Base-by-base conservation (phyloP, 2,113 vertebrate genomes). In the Phalacrocorax pelagicus region DNA sequence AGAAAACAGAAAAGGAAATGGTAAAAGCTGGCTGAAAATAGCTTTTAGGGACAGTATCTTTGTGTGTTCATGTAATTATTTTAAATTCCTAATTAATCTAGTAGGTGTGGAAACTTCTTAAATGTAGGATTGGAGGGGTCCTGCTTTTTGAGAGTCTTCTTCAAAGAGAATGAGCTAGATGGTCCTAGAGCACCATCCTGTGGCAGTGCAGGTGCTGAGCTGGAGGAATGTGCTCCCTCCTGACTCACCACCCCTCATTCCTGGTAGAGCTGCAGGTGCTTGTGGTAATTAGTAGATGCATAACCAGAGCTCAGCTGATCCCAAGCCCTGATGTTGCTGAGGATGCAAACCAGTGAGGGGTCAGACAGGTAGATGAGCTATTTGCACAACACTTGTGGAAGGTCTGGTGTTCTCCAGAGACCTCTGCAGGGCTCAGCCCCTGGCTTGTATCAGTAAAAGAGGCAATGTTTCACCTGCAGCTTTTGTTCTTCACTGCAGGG, bases 381-480 rank as follows among this genome's bases (percentile, higher is more conserved):
- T 12, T 38, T 42, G 12, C 30, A 14, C 14, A 19, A 7, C 17
- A 6, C 12, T 17, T 8, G 22, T 5, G 36, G 49, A 13, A 57
- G 42, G 6, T 15, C 52, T 69, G 71, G 4, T 40, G 44, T 12
- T 78, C 72, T 32, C 49, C 73, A 27, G 59, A 32, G 16, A 14
- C 16, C 29, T 55, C 66, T 66, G 36, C 0, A 52, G 23, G 66
- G 46, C 55, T 65, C 59, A 36, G 8, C 16, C 36, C 16, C 27
- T 13, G 34, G 10, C 23, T 13, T 17, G 6, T 4, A 2, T 7
- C n/a, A 10, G 20, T 11, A 15, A 20, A 70, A 82, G 58, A 54
- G n/a, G 18, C 10, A 3, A 6, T 2, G 1, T 40, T 62, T 29
- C 66, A 27, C 38, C 27, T 32, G 1, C 4, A 19, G 38, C 44